Base-by-base conservation (phyloP, 2,797 vertebrate species). In the Thaleichthys pacificus region DNA sequence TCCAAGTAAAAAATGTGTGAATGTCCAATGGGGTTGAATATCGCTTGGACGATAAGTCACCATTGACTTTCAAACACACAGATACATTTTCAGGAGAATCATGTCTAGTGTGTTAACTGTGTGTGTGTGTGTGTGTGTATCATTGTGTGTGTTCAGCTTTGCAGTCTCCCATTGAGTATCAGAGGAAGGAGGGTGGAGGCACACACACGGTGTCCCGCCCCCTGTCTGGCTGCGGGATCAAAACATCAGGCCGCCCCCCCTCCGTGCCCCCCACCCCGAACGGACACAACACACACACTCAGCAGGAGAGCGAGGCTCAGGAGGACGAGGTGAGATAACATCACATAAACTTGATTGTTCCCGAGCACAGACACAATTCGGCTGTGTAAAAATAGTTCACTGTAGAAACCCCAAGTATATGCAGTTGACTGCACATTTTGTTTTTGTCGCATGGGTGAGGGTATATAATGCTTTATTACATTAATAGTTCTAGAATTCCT, bases 131-230 rank as follows among this genome's bases (percentile, higher is more conserved):
- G 14, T 61, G 42, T 17, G 49, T 68, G 75, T n/a, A 49, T 69
- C 30, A 21, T 51, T 75, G 42, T 42, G 68, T 30, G 47, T 62
- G 51, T 49, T 38, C 89, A 99, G 97, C 97, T 5, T 94, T 99
- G 0, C 96, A 98, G 92, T 98, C 97, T 1, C 97, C 97, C 63
- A 98, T 97, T 28, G 97, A 98, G 85, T 98, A 98, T 86, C 96
- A 98, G 73, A 95, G 95, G 88, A 99, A 96, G 75, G 97, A 97
- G 79, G 86, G 73, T 56, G 95, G 90, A n/a, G 92, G 82, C 15
- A 83, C 94, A 11, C 91, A 93, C 0, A 86, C 95, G 9, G 85
- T 92, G 76, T 94, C 93, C 84, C 94, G 95, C 47, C 93, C 96
- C 9, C 93, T 95, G 76, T 91, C 95, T 0, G 61, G 91, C n/a